These are phyloP conservation scores for human (Homo sapiens) DNA, from an alignment of 2,113 vertebrate species.

Conservation along the genomic window GRCh38 chr6:69611001-69611500, in stretches of 20 bases:
- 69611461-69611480: not conserved
- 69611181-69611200: not conserved
- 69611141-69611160: not conserved
- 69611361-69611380: fast-evolving
- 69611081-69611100: not conserved
- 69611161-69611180: not conserved
- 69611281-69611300: not conserved
- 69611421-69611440: not conserved
- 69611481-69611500: not conserved
- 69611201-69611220: not conserved
- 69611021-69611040: not conserved
- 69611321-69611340: not conserved
- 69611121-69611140: not conserved
- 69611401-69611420: not conserved
- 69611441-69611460: not conserved
- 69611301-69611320: not conserved
- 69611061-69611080: not conserved
- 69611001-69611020: not conserved
- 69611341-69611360: too few species aligned
- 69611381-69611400: not conserved
- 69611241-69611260: not conserved
- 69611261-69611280: not conserved
- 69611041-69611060: not conserved
- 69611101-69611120: not conserved
- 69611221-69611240: not conserved